phyloP scores from a whole-genome alignment of 2,797 vertebrate species.

The Poecilia picta region DNA sequence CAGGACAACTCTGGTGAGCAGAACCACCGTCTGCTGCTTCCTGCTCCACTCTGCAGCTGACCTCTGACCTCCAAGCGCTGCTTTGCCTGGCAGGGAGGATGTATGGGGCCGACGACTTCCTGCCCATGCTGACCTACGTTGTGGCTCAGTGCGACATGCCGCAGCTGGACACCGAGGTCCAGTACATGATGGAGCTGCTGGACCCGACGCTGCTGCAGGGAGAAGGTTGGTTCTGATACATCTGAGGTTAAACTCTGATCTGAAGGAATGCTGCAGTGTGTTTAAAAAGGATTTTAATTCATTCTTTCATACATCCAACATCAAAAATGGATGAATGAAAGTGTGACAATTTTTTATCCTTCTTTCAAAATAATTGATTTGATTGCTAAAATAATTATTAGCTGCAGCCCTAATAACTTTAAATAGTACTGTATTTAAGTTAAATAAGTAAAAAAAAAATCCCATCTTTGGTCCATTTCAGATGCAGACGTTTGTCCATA shows the following conservation, averaged over 20 bases:
- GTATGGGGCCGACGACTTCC: conserved; percentile 96
- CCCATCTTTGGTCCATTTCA: background rate
- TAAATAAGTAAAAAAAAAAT: background rate
- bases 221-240: conserved; percentile 86
- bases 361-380: too few species aligned
- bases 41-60: background rate
- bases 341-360: too few species aligned
- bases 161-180: conserved; percentile 92
- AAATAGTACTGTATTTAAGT: background rate
- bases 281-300: too few species aligned
- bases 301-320: too few species aligned
- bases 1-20: conserved; percentile 94
- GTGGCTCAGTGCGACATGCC: conserved; percentile 96
- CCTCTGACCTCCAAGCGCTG: background rate
- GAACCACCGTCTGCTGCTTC: background rate
- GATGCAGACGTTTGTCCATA: background rate
- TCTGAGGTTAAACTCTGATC: background rate
- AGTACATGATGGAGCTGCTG: conserved; percentile 98
- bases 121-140: conserved; percentile 94
- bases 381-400: too few species aligned
- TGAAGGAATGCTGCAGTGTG: background rate
- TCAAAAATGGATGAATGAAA: too few species aligned
- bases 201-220: conserved; percentile 93
- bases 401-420: too few species aligned
- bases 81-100: conserved; percentile 87